Conservation (phyloP, 2,797 vertebrate genomes). For the Pseudochromis fuscus region DNA sequence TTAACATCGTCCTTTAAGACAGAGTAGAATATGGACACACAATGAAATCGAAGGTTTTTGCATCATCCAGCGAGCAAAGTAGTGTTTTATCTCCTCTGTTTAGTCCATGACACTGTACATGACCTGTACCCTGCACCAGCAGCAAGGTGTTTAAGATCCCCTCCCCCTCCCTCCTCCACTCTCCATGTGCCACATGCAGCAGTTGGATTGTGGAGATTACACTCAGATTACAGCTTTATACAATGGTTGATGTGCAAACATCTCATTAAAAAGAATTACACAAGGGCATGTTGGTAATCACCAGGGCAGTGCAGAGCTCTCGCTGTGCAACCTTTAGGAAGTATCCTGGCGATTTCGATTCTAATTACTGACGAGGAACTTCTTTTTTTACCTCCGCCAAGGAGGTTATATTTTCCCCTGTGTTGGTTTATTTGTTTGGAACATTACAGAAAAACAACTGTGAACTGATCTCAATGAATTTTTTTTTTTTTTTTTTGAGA, state of each 20-base stretch:
- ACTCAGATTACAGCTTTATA: constrained; percentile 72
- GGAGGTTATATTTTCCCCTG: too few relatives aligned
- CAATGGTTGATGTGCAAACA: constrained; percentile 64
- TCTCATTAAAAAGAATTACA: constrained; percentile 66
- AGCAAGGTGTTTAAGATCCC: constrained; percentile 22
- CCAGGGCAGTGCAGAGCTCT: neutral
- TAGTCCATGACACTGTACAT: neutral
- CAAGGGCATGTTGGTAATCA: constrained; percentile 47
- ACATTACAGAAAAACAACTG: too few relatives aligned
- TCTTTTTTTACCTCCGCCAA: neutral
- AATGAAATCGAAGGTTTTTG: too few relatives aligned
- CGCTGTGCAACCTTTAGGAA: constrained; percentile 9
- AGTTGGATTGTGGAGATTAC: constrained; percentile 72
- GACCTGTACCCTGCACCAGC: too few relatives aligned
- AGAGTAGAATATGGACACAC: too few relatives aligned
- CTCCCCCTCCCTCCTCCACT: constrained; percentile 1
- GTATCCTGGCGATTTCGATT: constrained; percentile 6
- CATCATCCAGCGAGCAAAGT: too few relatives aligned
- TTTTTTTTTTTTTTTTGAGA: too few relatives aligned
- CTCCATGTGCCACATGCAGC: constrained; percentile 32
- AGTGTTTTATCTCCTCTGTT: neutral
- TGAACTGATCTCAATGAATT: too few relatives aligned
- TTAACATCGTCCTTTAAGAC: too few relatives aligned
- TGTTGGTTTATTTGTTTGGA: too few relatives aligned
- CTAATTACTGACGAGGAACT: neutral